Evolutionary conservation across 2,888 invertebrate species (phyloP), one percentile per base, ranked within the genome.

Genomic region (Spodoptera littoralis): DNA sequence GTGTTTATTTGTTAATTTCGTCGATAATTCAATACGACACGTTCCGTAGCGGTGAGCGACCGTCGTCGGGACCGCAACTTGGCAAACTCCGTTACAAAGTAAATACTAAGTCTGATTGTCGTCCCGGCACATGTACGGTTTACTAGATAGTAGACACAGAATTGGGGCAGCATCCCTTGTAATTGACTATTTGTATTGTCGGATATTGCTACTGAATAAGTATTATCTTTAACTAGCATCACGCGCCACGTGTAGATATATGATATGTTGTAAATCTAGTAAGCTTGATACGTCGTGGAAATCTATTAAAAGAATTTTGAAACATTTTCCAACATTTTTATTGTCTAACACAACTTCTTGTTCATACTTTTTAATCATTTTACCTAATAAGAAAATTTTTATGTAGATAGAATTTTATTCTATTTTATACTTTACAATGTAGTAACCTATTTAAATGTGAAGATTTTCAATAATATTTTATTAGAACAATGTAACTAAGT

Each of bases 31-130:
- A 83, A 77, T 77, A 77, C 79, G 76, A 75, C 79, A 76, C 63
- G 69, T 73, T 54, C 48, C 59, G 44, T 68, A 62, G 65, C 68
- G 77, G 81, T 72, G 72, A 74, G 68, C 59, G 75, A 72, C 76
- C 73, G 60, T 52, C 54, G 70, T 66, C 57, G 60, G 57, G 67
- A 57, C 76, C 76, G 63, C 77, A 78, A 82, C 70, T 83, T 78
- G 66, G 70, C 76, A 82, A 86, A 86, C 85, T 82, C 69, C 68
- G 73, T 79, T 74, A 76, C 80, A 69, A 76, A 81, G 86, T 82
- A 84, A 84, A 84, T 82, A 86, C 76, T 42, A 65, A 67, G 66
- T 79, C 72, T 77, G 80, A 77, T 81, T 81, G 80, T 81, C 76
- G 77, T 60, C 64, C 49, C 54, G 24, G 61, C 58, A 71, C 63